These are phyloP conservation scores for Pyralis farinalis DNA, from an alignment of 2,888 invertebrate genomes.

Conservation along the genomic window DNA sequence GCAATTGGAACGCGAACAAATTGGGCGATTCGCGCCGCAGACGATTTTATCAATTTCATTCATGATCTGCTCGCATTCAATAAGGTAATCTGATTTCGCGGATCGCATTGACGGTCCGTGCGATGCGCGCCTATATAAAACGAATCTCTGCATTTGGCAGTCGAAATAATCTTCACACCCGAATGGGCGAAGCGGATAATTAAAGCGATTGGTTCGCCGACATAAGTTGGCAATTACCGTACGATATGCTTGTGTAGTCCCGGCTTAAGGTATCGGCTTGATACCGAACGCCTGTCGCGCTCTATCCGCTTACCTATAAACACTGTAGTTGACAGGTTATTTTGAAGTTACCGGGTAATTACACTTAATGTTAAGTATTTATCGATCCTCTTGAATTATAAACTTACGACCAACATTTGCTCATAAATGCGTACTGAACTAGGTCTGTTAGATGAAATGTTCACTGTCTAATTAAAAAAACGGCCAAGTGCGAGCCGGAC, in stretches of 20 bases:
- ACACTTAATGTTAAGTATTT: background rate
- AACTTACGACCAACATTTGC: too few relatives aligned
- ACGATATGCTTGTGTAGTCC: background rate
- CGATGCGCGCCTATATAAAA: conserved; percentile 20
- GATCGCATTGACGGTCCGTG: conserved; percentile 52
- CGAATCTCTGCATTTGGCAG: conserved; percentile 56
- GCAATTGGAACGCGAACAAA: conserved; percentile 32
- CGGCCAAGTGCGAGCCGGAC: too few relatives aligned
- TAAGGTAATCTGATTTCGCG: conserved; percentile 69
- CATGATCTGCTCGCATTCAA: conserved; percentile 58
- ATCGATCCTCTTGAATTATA: too few relatives aligned
- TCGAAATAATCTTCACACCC: conserved; percentile 64
- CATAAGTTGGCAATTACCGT: conserved; percentile 27
- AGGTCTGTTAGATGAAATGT: too few relatives aligned
- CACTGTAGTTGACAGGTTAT: conserved; percentile 8
- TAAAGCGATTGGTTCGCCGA: conserved; percentile 26
- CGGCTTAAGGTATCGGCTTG: conserved; percentile 4
- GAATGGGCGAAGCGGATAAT: conserved; percentile 53
- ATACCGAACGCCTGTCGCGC: conserved; percentile 3
- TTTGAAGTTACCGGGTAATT: conserved; percentile 9
- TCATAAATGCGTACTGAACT: too few relatives aligned
- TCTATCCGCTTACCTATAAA: conserved; percentile 3
- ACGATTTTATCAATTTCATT: conserved; percentile 70
- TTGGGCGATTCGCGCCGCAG: conserved; percentile 51
- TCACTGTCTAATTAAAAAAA: too few relatives aligned